Evolutionary conservation across 2,113 vertebrate species (phyloP).

Genomic region (Heteronetta atricapilla): DNA sequence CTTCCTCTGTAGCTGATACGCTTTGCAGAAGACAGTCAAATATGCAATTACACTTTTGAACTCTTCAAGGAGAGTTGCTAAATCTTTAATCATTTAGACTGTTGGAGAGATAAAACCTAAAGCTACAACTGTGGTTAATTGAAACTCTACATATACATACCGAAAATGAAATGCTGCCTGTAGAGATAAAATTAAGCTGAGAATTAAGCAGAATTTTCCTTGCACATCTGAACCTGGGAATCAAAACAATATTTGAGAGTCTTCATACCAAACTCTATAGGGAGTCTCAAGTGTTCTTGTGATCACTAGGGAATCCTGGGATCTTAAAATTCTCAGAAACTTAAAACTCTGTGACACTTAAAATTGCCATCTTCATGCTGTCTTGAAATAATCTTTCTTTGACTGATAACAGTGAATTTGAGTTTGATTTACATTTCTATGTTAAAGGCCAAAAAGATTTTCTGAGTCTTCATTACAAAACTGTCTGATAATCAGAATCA

Average conservation of each 20-base stretch:
- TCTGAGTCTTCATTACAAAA: not conserved
- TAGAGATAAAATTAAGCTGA: not conserved
- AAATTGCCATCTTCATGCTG: not conserved
- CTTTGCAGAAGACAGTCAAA: not conserved
- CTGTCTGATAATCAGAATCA: not conserved
- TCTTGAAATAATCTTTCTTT: not conserved
- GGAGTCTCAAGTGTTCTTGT: not conserved
- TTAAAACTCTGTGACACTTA: not conserved
- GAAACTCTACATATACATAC: not conserved
- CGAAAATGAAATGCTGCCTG: not conserved
- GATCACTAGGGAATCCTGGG: accelerated
- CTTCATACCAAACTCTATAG: not conserved
- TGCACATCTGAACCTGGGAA: not conserved
- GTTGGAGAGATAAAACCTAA: not conserved
- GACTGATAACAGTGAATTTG: not conserved
- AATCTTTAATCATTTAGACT: not conserved
- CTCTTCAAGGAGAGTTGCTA: not conserved
- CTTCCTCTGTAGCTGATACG: not conserved
- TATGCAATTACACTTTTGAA: not conserved
- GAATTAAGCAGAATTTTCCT: not conserved
- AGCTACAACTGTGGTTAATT: not conserved
- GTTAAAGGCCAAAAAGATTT: not conserved
- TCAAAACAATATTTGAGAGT: not conserved
- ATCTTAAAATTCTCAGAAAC: not conserved
- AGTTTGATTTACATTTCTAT: not conserved